These are phyloP conservation scores for Pyxicephalus adspersus DNA, from an alignment of 2,113 vertebrate genomes.

Conservation along the genomic window DNA sequence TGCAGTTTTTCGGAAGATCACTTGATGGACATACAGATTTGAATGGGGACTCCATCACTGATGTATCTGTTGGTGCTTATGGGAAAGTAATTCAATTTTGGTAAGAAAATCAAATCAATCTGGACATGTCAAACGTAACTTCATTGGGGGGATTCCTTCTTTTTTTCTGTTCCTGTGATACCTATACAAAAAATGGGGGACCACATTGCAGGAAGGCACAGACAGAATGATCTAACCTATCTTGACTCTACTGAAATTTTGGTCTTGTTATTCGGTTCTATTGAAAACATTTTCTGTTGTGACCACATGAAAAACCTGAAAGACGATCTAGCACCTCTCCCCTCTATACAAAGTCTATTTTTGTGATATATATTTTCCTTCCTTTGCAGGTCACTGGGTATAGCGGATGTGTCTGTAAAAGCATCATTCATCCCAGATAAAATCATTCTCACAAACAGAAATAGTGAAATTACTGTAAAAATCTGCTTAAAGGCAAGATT, in stretches of 20 bases:
- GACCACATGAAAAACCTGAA: too few relatives aligned
- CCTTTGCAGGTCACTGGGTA: conserved; percentile 82
- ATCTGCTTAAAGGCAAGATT: conserved; percentile 84
- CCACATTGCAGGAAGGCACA: too few relatives aligned
- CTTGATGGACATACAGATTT: conserved; percentile 83
- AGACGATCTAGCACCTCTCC: too few relatives aligned
- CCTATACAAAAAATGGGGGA: too few relatives aligned
- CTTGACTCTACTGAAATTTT: too few relatives aligned
- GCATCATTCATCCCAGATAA: conserved; percentile 82
- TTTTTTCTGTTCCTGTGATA: too few relatives aligned
- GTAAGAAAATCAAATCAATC: conserved; percentile 68
- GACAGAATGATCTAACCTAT: too few relatives aligned
- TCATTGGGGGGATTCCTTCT: too few relatives aligned
- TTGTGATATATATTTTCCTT: background rate
- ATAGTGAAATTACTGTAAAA: conserved; percentile 74
- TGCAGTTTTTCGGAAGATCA: conserved; percentile 89
- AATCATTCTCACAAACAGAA: conserved; percentile 83
- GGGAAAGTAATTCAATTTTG: conserved; percentile 89
- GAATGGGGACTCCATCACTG: conserved; percentile 82
- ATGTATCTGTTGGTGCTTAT: conserved; percentile 84
- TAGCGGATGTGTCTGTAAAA: conserved; percentile 76
- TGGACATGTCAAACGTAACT: too few relatives aligned
- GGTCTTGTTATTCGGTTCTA: too few relatives aligned
- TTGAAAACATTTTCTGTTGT: too few relatives aligned
- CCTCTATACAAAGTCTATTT: too few relatives aligned